These are phyloP conservation scores for Malthinus seriepunctatus DNA, from an alignment of 2,888 invertebrate genomes.

Conservation along the genomic window DNA sequence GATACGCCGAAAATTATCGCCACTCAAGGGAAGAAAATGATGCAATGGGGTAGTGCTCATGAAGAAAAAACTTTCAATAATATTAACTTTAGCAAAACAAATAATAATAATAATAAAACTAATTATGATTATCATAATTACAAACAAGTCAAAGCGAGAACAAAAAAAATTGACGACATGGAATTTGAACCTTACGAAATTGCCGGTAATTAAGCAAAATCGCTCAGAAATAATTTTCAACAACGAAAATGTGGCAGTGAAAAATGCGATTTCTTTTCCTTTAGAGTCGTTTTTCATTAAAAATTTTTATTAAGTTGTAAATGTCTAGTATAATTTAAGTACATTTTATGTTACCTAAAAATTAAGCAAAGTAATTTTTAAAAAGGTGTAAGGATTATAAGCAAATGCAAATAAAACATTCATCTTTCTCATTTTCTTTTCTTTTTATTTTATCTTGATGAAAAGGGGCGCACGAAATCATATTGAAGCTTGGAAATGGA, in stretches of 20 bases:
- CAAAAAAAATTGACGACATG: slow-evolving; percentile 77
- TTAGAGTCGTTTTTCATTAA: not conserved
- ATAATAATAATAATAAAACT: slow-evolving; percentile 30
- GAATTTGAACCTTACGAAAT: slow-evolving; percentile 70
- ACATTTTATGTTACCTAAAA: no score
- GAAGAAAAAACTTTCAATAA: slow-evolving; percentile 38
- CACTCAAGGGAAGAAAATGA: slow-evolving; percentile 37
- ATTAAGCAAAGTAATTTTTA: not conserved
- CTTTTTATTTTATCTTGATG: no score
- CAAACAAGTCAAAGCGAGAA: slow-evolving; percentile 60
- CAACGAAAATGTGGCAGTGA: slow-evolving; percentile 1
- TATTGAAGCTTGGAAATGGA: no score
- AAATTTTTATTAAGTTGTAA: not conserved
- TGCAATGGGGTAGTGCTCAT: slow-evolving; percentile 33
- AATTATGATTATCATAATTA: slow-evolving; percentile 50
- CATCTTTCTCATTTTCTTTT: no score
- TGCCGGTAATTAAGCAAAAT: slow-evolving; percentile 34
- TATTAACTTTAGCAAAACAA: slow-evolving; percentile 29
- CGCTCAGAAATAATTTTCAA: not conserved
- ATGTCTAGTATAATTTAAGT: not conserved
- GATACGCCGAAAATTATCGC: slow-evolving; percentile 56
- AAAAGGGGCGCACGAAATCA: no score
- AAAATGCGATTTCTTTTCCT: not conserved
- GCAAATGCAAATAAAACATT: no score
- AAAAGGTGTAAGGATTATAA: slow-evolving; percentile 10